phyloP scores from a whole-genome alignment of 2,113 vertebrate species.

The Chroicocephalus ridibundus region DNA sequence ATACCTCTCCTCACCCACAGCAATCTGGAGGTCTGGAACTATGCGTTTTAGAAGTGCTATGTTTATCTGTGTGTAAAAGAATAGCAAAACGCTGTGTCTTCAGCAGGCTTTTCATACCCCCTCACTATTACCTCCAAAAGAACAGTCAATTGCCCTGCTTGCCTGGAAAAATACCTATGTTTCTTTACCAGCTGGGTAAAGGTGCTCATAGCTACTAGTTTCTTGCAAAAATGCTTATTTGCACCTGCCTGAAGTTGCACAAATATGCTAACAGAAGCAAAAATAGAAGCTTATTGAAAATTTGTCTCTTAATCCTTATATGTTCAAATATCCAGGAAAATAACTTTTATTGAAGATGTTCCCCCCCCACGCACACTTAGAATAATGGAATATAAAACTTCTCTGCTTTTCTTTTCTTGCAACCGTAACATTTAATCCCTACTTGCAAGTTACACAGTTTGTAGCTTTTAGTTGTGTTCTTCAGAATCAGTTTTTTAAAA shows the following conservation, averaged over 20 bases:
- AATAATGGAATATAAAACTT: not conserved
- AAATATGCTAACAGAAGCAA: not conserved
- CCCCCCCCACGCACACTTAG: not conserved
- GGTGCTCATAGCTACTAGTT: not conserved
- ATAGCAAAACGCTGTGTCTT: not conserved
- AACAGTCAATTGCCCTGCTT: not conserved
- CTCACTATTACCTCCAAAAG: not conserved
- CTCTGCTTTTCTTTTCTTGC: not conserved
- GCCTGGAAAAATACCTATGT: not conserved
- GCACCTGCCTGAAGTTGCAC: not conserved
- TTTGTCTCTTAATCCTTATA: not conserved
- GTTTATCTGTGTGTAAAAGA: not conserved
- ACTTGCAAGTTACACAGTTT: not conserved
- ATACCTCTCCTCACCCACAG: constrained; percentile 39
- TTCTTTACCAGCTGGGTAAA: not conserved
- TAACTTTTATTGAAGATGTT: not conserved
- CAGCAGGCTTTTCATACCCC: not conserved
- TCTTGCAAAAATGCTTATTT: not conserved
- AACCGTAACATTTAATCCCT: not conserved
- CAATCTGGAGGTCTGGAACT: constrained; percentile 18
- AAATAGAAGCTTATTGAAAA: not conserved
- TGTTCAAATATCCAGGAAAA: not conserved
- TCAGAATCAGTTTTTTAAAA: constrained; percentile 23
- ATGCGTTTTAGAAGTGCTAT: not conserved
- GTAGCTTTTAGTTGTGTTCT: not conserved